These are phyloP conservation scores for Champsocephalus gunnari DNA, from an alignment of 2,797 vertebrate genomes.

Conservation along the genomic window DNA sequence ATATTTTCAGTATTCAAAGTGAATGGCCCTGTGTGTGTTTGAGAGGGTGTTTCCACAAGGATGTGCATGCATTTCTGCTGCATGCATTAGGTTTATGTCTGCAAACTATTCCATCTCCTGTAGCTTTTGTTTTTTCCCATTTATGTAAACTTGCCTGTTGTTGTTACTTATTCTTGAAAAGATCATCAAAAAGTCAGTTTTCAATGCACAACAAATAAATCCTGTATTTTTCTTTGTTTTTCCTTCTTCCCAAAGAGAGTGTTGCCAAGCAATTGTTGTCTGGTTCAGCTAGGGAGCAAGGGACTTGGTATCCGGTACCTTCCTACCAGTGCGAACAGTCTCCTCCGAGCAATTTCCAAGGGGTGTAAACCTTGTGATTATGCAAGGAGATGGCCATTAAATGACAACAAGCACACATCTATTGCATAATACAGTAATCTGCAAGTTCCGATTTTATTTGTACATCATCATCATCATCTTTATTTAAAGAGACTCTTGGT, in stretches of 20 bases:
- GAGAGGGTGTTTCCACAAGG: constrained; percentile 45
- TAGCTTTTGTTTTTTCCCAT: constrained; percentile 50
- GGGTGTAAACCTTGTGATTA: constrained; percentile 71
- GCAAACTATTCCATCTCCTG: constrained; percentile 39
- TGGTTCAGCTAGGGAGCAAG: constrained; percentile 72
- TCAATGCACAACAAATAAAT: constrained; percentile 51
- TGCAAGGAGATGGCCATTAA: constrained; percentile 74
- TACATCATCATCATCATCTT: not conserved
- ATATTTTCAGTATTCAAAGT: too few relatives aligned
- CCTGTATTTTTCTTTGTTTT: constrained; percentile 62
- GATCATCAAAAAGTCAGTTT: constrained; percentile 46
- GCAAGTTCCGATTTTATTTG: constrained; percentile 30
- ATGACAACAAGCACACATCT: constrained; percentile 67
- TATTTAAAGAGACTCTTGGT: too few relatives aligned
- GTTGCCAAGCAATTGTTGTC: constrained; percentile 81
- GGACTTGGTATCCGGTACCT: constrained; percentile 77
- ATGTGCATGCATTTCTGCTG: constrained; percentile 58
- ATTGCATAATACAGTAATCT: constrained; percentile 69
- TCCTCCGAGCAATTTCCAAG: constrained; percentile 69
- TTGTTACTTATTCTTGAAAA: constrained; percentile 48
- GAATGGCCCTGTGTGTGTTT: not conserved
- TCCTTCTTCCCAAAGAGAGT: constrained; percentile 57
- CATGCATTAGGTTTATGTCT: constrained; percentile 27
- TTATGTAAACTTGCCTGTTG: constrained; percentile 48
- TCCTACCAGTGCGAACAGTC: constrained; percentile 69